These are phyloP conservation scores for Trinorchestia longiramus DNA, from an alignment of 1,140 invertebrate species.

Conservation along the genomic window DNA sequence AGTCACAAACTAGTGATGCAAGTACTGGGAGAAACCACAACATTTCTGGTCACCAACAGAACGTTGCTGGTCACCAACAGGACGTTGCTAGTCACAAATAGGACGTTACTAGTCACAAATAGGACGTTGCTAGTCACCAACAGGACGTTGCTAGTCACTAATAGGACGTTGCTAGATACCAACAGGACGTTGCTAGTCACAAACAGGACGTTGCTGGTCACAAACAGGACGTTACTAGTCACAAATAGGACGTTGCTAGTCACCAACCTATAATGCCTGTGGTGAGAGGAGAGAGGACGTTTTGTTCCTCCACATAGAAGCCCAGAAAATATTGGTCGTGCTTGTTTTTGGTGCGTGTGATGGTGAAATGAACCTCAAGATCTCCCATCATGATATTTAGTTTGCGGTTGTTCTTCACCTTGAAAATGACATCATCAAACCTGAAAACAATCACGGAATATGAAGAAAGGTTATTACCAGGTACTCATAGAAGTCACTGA, in stretches of 20 bases:
- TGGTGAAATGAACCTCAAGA: constrained; percentile 60
- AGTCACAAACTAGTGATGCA: too few relatives aligned
- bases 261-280: constrained; percentile 63
- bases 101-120: too few relatives aligned
- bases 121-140: too few relatives aligned
- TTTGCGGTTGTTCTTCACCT: constrained; percentile 58
- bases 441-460: constrained; percentile 11
- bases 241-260: background rate
- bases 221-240: too few relatives aligned
- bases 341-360: constrained; percentile 60
- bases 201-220: background rate
- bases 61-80: too few relatives aligned
- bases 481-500: too few relatives aligned
- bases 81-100: too few relatives aligned
- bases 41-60: too few relatives aligned
- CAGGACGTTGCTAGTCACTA: background rate
- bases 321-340: constrained; percentile 63
- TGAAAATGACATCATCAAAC: constrained; percentile 61
- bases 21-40: too few relatives aligned
- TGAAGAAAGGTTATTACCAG: too few relatives aligned
- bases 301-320: constrained; percentile 62
- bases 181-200: background rate
- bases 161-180: background rate
- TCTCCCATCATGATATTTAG: constrained; percentile 61
- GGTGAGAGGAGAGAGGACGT: constrained; percentile 61